Base-by-base conservation (phyloP, 2,888 invertebrate genomes). In the Trachelus troglodyta region DNA sequence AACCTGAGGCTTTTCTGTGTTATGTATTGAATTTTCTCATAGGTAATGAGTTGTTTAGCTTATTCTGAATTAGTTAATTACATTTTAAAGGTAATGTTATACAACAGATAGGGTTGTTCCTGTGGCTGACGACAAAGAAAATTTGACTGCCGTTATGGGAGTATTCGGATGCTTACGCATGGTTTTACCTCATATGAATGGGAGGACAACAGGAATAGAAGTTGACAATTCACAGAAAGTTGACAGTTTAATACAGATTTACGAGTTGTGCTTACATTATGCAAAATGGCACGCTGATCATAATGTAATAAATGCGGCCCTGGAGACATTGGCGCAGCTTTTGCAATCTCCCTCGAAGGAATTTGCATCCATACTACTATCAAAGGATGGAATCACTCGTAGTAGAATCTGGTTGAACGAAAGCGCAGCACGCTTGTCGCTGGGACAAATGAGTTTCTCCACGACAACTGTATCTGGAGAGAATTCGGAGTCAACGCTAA, bases 271-370 rank as follows among this genome's bases (percentile, higher is more conserved):
- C 90, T 91, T 97, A 76, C 93, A 95, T 87, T 96, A 95, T 91
- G 93, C 95, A 0, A 90, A 91, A 78, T 92, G 93, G 35, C 95
- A 95, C 85, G 92, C 92, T 11, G 97, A 98, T 91, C 98, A 98
- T 91, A 98, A 98, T 91, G 94, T 98, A 79, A 95, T 97, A 85
- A 98, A 98, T 88, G 95, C 97, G 1, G 95, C 97, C 31, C 93
- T 98, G 89, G 98, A 99, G 91, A 87, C 92, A 85, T 89, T 94
- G 34, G 92, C 92, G 73, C 94, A 94, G 84, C 86, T 94, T 11
- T 86, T 94, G 12, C 92, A 93, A 82, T 90, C 91, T 76, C 93
- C 93, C 12, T 92, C 93, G 9, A 91, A 92, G 73, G 85, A 90
- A 74, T 86, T 94, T 12, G 84, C 92, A 34, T 83, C 88, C 3